Conservation (phyloP, 2,113 vertebrate genomes). For the Ailurus styani region DNA sequence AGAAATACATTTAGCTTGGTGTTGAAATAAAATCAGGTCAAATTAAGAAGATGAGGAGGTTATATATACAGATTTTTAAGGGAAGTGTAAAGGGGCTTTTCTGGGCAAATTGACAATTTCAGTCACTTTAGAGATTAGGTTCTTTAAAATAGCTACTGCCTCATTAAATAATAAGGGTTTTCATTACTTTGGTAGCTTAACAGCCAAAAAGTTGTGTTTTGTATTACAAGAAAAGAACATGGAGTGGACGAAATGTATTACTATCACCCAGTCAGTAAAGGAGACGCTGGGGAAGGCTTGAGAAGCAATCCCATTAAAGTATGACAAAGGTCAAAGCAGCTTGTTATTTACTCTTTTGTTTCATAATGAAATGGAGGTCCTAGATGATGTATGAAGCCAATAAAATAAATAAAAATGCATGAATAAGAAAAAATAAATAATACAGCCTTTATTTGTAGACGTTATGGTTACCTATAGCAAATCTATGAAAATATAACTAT, state of each 20-base stretch:
- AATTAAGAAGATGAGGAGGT: not conserved
- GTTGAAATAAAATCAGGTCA: not conserved
- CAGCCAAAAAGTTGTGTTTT: not conserved
- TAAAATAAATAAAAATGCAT: not conserved
- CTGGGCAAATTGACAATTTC: not conserved
- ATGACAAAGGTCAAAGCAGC: not conserved
- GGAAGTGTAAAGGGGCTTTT: not conserved
- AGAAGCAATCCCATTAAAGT: not conserved
- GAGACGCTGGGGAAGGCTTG: not conserved
- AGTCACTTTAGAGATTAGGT: not conserved
- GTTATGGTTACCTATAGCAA: not conserved
- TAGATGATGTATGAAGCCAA: not conserved
- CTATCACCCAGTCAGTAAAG: not conserved
- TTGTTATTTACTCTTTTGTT: not conserved
- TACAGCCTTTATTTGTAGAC: not conserved
- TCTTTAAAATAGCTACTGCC: not conserved
- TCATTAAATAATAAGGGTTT: not conserved
- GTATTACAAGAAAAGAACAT: not conserved
- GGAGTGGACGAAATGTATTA: not conserved
- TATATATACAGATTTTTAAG: not conserved
- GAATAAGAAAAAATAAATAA: not conserved
- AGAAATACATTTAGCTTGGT: not conserved
- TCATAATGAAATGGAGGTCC: not conserved
- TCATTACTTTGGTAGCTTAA: not conserved
- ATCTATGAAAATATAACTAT: not conserved